Conservation (phyloP, 2,888 invertebrate genomes). For the Lasioglossum lativentre region DNA sequence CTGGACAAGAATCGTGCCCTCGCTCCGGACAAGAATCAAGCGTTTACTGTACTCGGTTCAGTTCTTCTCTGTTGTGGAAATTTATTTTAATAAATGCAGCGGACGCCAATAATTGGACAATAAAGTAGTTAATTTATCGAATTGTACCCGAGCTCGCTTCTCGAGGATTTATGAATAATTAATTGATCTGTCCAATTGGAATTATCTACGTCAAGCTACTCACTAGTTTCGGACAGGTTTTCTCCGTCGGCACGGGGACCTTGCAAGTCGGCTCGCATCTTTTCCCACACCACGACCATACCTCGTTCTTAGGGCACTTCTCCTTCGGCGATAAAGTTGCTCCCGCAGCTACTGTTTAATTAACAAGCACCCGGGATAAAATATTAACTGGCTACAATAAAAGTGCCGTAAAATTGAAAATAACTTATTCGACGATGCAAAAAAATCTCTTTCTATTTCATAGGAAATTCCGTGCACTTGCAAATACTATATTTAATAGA, state of each 20-base stretch:
- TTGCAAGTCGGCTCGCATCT: slow-evolving; percentile 23
- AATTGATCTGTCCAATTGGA: background rate
- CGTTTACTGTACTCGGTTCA: too few relatives aligned
- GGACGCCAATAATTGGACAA: background rate
- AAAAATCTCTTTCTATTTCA: background rate
- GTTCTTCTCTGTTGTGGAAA: background rate
- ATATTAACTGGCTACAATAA: background rate
- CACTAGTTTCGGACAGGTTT: slow-evolving; percentile 11
- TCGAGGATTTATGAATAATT: background rate
- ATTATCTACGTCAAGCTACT: background rate
- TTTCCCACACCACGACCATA: slow-evolving; percentile 19
- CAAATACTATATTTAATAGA: background rate
- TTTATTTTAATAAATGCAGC: background rate
- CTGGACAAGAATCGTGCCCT: too few relatives aligned
- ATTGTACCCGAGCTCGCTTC: background rate
- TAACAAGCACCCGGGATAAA: background rate
- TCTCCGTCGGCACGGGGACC: background rate
- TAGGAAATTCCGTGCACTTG: background rate
- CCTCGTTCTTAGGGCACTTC: slow-evolving; percentile 8
- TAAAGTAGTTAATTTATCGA: background rate
- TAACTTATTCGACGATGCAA: background rate
- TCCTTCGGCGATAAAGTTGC: background rate
- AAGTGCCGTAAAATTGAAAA: background rate
- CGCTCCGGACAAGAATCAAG: too few relatives aligned
- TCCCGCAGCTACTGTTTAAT: background rate